These are phyloP conservation scores for Urophycis tenuis DNA, from an alignment of 2,797 vertebrate genomes.

Conservation along the genomic window DNA sequence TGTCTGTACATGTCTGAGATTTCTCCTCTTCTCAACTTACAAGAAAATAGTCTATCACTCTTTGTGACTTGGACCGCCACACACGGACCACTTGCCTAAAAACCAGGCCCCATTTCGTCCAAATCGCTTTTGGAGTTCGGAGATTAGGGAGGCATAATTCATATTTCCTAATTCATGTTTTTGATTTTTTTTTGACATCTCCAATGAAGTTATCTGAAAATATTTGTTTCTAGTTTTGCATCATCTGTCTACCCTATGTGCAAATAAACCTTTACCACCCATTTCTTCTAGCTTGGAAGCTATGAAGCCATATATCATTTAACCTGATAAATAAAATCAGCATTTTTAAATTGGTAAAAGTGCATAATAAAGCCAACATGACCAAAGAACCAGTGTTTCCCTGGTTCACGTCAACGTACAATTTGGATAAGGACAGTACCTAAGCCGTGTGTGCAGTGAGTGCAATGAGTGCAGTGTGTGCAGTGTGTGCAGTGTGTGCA, in stretches of 20 bases:
- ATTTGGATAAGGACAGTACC: too few species aligned
- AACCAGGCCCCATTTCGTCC: neutral
- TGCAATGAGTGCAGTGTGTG: too few species aligned
- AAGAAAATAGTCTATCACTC: slow-evolving; percentile 14
- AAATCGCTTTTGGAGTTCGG: neutral
- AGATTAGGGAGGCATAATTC: neutral
- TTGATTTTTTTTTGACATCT: neutral
- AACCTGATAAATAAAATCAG: neutral
- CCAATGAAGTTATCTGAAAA: neutral
- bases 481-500: too few species aligned
- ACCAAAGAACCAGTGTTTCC: neutral
- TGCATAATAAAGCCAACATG: neutral
- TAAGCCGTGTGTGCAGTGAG: too few species aligned
- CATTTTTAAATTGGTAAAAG: neutral
- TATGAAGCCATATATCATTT: neutral
- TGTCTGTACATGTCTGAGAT: slow-evolving; percentile 29
- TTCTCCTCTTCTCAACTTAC: slow-evolving; percentile 46
- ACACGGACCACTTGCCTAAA: neutral
- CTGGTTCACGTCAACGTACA: neutral
- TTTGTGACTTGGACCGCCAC: neutral
- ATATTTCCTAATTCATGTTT: neutral
- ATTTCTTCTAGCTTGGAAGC: neutral
- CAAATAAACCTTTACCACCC: neutral
- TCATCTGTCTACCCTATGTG: neutral
- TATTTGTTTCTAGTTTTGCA: neutral